Percentiles rank a stretch among this genome's conserved stretches.
phyloP scores from a whole-genome alignment of 2,113 vertebrate species.

The Paramormyrops kingsleyae region DNA sequence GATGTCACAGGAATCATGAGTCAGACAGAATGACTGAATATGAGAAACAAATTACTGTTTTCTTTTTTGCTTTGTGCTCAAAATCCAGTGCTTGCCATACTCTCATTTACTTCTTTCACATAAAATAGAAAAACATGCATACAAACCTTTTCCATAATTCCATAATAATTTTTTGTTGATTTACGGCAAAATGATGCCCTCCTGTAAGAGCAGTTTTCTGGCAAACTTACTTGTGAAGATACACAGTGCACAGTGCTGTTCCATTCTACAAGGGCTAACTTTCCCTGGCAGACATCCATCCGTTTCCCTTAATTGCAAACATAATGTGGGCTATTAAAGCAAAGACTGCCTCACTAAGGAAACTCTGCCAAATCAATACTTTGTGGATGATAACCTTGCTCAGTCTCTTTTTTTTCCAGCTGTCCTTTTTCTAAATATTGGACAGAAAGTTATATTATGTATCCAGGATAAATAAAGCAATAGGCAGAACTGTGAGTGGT shows the following conservation, averaged over 20 bases:
- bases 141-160: not conserved
- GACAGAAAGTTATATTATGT: not conserved
- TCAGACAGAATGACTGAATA: not conserved
- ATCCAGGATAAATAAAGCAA: constrained; percentile 20
- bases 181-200: not conserved
- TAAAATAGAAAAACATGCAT: not conserved
- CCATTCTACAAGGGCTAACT: constrained; percentile 13
- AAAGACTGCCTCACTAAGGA: not conserved
- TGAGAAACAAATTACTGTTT: not conserved
- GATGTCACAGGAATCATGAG: not conserved
- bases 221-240: constrained; percentile 6
- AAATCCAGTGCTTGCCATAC: not conserved
- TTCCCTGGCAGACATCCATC: constrained; percentile 5
- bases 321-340: constrained; percentile 24
- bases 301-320: constrained; percentile 31
- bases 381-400: not conserved
- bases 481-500: constrained; percentile 23
- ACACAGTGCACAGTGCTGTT: not conserved
- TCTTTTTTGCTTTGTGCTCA: not conserved
- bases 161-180: not conserved
- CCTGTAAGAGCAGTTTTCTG: constrained; percentile 1
- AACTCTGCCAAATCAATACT: not conserved
- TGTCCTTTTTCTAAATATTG: constrained; percentile 2
- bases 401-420: not conserved
- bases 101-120: not conserved